phyloP scores from a whole-genome alignment of 2,797 vertebrate genomes.

The Melanotaenia trifasciata region DNA sequence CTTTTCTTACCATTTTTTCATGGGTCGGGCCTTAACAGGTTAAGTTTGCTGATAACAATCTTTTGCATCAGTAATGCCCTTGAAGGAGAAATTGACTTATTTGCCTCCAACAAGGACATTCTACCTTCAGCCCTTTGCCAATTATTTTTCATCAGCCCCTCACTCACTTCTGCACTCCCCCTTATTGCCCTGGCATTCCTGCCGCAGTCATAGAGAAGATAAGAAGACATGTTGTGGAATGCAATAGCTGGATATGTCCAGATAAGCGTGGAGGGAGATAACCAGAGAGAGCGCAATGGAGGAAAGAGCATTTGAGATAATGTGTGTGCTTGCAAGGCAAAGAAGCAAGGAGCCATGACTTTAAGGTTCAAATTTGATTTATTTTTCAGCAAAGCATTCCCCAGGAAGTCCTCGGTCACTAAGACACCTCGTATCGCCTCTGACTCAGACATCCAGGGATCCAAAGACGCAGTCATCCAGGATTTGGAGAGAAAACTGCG shows the following conservation, averaged over 20 bases:
- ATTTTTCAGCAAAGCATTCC: constrained; percentile 74
- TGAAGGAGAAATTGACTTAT: constrained; percentile 8
- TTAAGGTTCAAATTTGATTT: constrained; percentile 5
- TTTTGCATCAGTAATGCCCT: constrained; percentile 24
- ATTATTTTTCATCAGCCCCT: constrained; percentile 63
- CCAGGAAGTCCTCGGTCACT: constrained; percentile 77
- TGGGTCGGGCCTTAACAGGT: no score
- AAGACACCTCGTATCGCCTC: constrained; percentile 89
- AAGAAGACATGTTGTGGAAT: constrained; percentile 74
- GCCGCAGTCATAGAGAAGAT: constrained; percentile 62
- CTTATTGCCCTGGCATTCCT: constrained; percentile 68
- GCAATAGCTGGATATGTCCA: constrained; percentile 59
- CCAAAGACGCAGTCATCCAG: constrained; percentile 98
- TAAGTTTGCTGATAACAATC: constrained; percentile 30
- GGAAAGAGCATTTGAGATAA: constrained; percentile 10
- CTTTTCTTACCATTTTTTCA: no score
- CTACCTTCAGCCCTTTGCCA: constrained; percentile 54
- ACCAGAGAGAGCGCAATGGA: constrained; percentile 5
- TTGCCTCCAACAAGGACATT: constrained; percentile 46
- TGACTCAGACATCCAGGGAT: constrained; percentile 97
- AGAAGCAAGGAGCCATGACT: background rate
- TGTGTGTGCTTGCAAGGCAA: background rate
- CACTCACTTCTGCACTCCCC: constrained; percentile 40
- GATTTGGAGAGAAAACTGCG: constrained; percentile 97
- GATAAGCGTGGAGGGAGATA: constrained; percentile 58